Conservation (phyloP, 2,113 vertebrate species). For the Buteo buteo region DNA sequence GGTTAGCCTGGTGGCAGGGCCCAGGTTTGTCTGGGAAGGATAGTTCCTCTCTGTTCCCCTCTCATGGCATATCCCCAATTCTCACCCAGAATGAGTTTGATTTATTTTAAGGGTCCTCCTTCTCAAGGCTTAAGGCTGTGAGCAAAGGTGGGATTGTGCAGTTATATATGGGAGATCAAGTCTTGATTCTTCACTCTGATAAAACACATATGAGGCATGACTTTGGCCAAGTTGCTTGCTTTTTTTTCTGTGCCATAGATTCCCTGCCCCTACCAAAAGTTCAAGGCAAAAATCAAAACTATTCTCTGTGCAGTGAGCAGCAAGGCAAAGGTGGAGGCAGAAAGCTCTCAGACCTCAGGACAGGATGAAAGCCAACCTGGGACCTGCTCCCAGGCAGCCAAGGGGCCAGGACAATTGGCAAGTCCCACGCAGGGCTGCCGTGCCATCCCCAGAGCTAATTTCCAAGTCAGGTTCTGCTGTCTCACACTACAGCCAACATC, state of each 20-base stretch:
- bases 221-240: neutral
- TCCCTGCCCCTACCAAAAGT: neutral
- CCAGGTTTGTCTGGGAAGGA: neutral
- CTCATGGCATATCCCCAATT: neutral
- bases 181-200: neutral
- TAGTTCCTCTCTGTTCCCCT: neutral
- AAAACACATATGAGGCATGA: neutral
- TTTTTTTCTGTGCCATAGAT: neutral
- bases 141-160: neutral
- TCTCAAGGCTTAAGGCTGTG: neutral
- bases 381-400: accelerated
- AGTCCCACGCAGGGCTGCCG: neutral
- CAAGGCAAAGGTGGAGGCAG: neutral
- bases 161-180: neutral
- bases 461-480: neutral
- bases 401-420: neutral
- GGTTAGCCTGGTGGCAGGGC: neutral
- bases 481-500: neutral
- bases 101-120: neutral
- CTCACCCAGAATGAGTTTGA: neutral
- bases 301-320: neutral
- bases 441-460: neutral
- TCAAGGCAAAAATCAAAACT: neutral
- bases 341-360: neutral
- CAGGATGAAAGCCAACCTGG: neutral